These are phyloP conservation scores for Hypena proboscidalis DNA, from an alignment of 2,888 invertebrate species.

Conservation along the genomic window DNA sequence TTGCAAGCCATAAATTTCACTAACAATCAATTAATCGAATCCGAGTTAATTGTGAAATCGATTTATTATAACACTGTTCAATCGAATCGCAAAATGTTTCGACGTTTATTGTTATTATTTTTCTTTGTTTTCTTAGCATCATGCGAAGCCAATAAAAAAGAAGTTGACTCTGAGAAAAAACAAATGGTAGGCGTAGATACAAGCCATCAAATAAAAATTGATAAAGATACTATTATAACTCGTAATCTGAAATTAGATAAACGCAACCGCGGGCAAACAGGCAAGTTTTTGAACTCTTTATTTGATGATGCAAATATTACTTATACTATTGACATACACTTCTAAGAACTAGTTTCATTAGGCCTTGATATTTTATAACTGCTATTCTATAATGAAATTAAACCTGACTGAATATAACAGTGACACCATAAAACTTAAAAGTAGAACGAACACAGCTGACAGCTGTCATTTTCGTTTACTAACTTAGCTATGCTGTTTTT, in stretches of 20 bases:
- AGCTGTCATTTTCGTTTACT: too few relatives aligned
- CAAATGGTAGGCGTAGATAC: constrained; percentile 65
- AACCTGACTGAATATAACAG: too few relatives aligned
- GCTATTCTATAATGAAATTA: too few relatives aligned
- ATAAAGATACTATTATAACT: constrained; percentile 70
- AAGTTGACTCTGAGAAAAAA: constrained; percentile 37
- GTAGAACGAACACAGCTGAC: too few relatives aligned
- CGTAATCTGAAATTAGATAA: constrained; percentile 63
- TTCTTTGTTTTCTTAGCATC: constrained; percentile 18
- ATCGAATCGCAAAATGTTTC: constrained; percentile 18
- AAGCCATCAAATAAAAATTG: constrained; percentile 58
- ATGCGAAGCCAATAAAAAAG: constrained; percentile 23
- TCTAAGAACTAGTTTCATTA: too few relatives aligned
- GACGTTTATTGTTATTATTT: constrained; percentile 19
- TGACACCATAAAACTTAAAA: too few relatives aligned
- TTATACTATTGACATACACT: too few relatives aligned
- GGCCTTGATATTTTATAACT: too few relatives aligned
- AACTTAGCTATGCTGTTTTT: too few relatives aligned
- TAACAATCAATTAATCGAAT: background rate
- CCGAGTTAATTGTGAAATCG: background rate
- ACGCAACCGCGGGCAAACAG: constrained; percentile 44
- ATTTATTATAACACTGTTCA: background rate
- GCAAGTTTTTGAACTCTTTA: constrained; percentile 51
- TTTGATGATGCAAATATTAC: too few relatives aligned
- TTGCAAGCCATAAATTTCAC: background rate